Evolutionary conservation across 2,888 invertebrate genomes (phyloP).

Genomic region (Rhabditophanes sp.): DNA sequence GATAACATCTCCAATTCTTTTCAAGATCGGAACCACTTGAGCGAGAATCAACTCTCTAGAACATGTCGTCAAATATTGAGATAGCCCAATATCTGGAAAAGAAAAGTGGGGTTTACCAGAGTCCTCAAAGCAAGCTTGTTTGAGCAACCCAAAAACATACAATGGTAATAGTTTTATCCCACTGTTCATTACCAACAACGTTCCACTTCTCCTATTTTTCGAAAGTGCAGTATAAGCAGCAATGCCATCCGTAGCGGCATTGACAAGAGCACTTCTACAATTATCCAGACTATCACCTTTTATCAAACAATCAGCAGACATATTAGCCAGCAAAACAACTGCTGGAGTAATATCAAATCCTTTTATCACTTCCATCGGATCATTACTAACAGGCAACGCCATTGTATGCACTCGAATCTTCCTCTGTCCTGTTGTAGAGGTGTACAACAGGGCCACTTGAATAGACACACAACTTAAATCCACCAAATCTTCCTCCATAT

Average conservation of each 20-base stretch:
- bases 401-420: slow-evolving; percentile 92
- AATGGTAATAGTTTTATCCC: slow-evolving; percentile 64
- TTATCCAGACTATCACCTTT: slow-evolving; percentile 68
- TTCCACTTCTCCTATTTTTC: slow-evolving; percentile 9
- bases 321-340: slow-evolving; percentile 76
- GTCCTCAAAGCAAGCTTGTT: no score
- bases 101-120: no score
- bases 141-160: slow-evolving; percentile 71
- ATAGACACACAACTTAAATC: slow-evolving; percentile 73
- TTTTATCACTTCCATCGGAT: slow-evolving; percentile 69
- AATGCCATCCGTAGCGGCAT: slow-evolving; percentile 76
- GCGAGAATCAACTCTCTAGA: no score
- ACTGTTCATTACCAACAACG: slow-evolving; percentile 15
- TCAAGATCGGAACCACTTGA: slow-evolving; percentile 4
- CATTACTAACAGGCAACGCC: slow-evolving; percentile 73
- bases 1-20: slow-evolving; percentile 10
- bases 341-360: slow-evolving; percentile 81
- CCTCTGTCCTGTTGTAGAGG: slow-evolving; percentile 82
- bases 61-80: no score
- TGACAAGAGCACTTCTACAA: slow-evolving; percentile 86
- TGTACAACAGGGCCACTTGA: slow-evolving; percentile 90
- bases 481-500: slow-evolving; percentile 73
- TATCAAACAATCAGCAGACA: no score
- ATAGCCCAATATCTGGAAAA: no score
- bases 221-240: slow-evolving; percentile 46